Base-by-base conservation (phyloP, 1,140 invertebrate genomes). In the Phthorimaea operculella region DNA sequence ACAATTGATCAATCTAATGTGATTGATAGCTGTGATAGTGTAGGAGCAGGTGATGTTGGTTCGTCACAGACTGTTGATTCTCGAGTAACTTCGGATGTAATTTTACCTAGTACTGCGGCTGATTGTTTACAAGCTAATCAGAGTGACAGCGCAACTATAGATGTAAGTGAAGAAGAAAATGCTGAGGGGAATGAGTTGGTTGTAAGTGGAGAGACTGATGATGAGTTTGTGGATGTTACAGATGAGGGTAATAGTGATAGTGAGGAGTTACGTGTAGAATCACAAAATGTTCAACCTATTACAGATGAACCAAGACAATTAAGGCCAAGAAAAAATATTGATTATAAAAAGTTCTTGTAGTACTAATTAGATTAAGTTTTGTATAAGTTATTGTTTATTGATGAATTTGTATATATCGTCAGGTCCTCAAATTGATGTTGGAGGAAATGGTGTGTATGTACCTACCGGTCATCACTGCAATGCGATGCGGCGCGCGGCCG, bases 401-500 rank as follows among this genome's bases (percentile, higher is more conserved):
- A n/a, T n/a, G n/a, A n/a, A n/a, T n/a, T n/a, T n/a, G n/a, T n/a
- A n/a, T n/a, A n/a, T n/a, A n/a, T n/a, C n/a, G 33, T n/a, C 15
- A 45, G 44, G 44, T 45, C 14, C 15, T 14, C 44, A 45, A 45
- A 45, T 45, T 45, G 14, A 45, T n/a, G 44, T 8, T 6, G 44
- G 44, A 45, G n/a, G 15, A 45, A 15, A 8, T 45, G 44, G 44
- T 45, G 44, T 45, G 15, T 45, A n/a, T 45, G 44, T 45, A 45
- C 44, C 6, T 45, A 6, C 44, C 5, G 8, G 5, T 45, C 33
- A 34, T n/a, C n/a, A n/a, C n/a, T n/a, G n/a, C n/a, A n/a, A n/a
- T n/a, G n/a, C n/a, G n/a, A n/a, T n/a, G n/a, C n/a, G n/a, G n/a
- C n/a, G n/a, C n/a, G n/a, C n/a, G n/a, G n/a, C n/a, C n/a, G n/a